Evolutionary conservation across 2,113 vertebrate genomes (phyloP).

Genomic region (Phalacrocorax aristotelis): DNA sequence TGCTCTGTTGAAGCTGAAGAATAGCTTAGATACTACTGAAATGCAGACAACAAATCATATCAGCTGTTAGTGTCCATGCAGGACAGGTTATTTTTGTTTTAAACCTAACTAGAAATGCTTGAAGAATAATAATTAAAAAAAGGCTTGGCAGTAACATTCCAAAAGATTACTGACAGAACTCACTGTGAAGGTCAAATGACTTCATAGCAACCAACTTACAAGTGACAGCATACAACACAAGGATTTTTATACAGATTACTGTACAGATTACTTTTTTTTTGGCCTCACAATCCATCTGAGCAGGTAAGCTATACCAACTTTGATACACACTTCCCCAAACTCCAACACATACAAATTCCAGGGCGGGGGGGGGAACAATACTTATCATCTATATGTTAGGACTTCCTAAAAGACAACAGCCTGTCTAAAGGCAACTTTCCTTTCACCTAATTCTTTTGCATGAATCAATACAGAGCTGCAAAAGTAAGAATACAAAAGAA

Average conservation of each 20-base stretch:
- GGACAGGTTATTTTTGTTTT: background rate
- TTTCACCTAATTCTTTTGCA: background rate
- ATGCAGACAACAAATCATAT: background rate
- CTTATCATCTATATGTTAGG: background rate
- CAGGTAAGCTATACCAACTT: background rate
- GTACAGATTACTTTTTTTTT: background rate
- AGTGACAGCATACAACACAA: background rate
- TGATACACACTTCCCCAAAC: background rate
- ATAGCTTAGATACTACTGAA: background rate
- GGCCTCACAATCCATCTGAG: background rate
- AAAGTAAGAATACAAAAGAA: background rate
- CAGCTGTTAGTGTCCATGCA: background rate
- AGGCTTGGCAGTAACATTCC: background rate
- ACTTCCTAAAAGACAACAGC: background rate
- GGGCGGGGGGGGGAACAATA: no score
- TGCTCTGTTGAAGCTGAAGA: background rate
- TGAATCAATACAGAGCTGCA: background rate
- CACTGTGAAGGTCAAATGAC: background rate
- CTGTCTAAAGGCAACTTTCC: background rate
- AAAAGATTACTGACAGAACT: background rate
- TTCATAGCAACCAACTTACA: background rate
- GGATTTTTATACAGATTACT: background rate
- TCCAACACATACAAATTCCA: background rate
- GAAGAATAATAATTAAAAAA: background rate
- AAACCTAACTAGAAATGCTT: background rate